Conservation (phyloP, 2,797 vertebrate genomes). For the Lateolabrax maculatus region DNA sequence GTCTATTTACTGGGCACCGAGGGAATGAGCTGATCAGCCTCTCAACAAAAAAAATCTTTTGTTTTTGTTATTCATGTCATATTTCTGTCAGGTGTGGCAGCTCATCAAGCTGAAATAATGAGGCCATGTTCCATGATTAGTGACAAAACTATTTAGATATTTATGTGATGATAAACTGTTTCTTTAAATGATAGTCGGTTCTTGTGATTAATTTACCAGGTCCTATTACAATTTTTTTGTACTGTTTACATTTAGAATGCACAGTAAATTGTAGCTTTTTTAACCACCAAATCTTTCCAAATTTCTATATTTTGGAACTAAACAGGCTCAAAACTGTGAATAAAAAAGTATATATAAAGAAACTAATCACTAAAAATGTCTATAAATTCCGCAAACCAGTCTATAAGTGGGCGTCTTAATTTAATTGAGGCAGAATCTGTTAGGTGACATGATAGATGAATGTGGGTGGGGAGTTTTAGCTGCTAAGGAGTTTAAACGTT, state of each 20-base stretch:
- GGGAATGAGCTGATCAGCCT: conserved; percentile 75
- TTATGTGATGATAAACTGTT: conserved; percentile 66
- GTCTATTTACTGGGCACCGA: conserved; percentile 64
- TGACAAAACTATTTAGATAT: conserved; percentile 73
- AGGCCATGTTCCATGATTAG: conserved; percentile 79
- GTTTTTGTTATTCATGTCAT: conserved; percentile 80
- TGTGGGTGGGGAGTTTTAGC: conserved; percentile 66
- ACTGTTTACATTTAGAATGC: conserved; percentile 31
- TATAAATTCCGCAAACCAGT: conserved; percentile 35
- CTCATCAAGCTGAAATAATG: conserved; percentile 86
- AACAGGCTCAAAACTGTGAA: not conserved
- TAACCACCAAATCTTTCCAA: not conserved
- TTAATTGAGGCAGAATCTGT: conserved; percentile 68
- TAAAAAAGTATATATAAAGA: conserved; percentile 12
- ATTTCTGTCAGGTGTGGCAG: conserved; percentile 84
- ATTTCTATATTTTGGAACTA: not conserved
- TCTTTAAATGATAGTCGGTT: conserved; percentile 51
- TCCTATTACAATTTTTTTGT: conserved; percentile 7
- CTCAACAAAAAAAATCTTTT: conserved; percentile 72
- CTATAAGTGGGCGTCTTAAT: conserved; percentile 66
- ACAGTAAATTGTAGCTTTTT: not conserved
- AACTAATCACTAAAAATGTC: conserved; percentile 20
- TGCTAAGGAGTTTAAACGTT: conserved; percentile 66
- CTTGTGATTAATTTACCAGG: conserved; percentile 41
- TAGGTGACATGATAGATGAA: conserved; percentile 63